Evolutionary conservation across 2,113 vertebrate genomes (phyloP).

Genomic region (Osmerus mordax): DNA sequence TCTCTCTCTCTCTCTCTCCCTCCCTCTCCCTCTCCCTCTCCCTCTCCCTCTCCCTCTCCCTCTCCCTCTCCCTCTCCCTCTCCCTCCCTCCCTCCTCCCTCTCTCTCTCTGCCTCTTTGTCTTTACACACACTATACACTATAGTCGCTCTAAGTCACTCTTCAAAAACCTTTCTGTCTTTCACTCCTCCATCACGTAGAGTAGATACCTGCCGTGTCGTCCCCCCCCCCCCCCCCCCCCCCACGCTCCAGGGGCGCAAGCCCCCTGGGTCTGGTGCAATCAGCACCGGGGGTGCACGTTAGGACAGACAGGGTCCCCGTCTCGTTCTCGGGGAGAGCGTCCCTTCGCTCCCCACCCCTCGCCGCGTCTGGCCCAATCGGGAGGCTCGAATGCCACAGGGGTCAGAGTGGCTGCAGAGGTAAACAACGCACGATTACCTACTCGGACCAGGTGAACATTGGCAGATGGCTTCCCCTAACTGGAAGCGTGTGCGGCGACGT

Average conservation of each 20-base stretch:
- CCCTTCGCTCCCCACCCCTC: neutral
- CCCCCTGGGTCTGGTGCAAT: conserved; percentile 11
- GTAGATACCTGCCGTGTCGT: neutral
- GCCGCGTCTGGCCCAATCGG: neutral
- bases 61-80: neutral
- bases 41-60: neutral
- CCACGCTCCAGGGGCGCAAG: neutral
- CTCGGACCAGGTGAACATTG: conserved; percentile 44
- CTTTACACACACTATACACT: conserved; percentile 5
- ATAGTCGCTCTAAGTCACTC: neutral
- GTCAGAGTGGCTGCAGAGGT: conserved; percentile 24
- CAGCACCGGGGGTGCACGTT: conserved; percentile 13
- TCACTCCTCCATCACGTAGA: conserved; percentile 11
- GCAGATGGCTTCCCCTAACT: conserved; percentile 46
- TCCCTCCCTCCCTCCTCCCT: no score
- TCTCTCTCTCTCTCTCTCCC: no score
- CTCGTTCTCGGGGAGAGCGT: neutral
- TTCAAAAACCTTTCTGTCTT: conserved; percentile 61
- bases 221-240: neutral
- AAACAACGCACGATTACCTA: conserved; percentile 47
- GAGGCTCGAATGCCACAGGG: conserved; percentile 5
- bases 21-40: no score
- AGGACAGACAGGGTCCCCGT: conserved; percentile 33
- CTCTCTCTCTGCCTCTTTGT: conserved; percentile 19
- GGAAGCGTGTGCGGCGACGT: conserved; percentile 33